A percentile compares a stretch with the other conserved stretches of the same genome.
Conservation (phyloP, 92 coral and sea anemone genomes). For the Siderastrea radians region DNA sequence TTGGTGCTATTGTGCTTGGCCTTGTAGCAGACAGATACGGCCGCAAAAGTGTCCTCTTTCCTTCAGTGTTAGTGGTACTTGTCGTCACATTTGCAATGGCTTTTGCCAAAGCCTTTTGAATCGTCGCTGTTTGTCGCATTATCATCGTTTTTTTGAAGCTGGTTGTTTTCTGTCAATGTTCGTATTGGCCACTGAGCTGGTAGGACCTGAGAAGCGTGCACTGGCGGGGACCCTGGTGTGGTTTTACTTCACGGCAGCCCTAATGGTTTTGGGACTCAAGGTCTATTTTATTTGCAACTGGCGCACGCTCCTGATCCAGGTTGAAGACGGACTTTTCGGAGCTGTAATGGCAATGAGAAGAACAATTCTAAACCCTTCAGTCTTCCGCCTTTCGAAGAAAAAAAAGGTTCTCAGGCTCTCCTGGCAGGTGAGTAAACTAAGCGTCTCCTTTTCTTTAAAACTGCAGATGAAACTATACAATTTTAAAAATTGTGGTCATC, state of each 20-base stretch:
- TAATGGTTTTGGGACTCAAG: constrained; percentile 73
- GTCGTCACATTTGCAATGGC: constrained; percentile 77
- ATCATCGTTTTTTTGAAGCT: constrained; percentile 71
- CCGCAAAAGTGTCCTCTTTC: constrained; percentile 79
- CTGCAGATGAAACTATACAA: no score
- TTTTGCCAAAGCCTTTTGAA: constrained; percentile 75
- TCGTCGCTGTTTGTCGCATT: constrained; percentile 66
- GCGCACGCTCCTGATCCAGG: constrained; percentile 69
- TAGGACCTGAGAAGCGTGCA: constrained; percentile 83
- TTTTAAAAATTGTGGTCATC: no score
- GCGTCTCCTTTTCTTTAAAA: no score
- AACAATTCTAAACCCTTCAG: no score
- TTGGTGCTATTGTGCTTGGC: constrained; percentile 81
- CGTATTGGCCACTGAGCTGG: constrained; percentile 85
- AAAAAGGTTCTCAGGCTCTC: no score
- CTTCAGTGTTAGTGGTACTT: constrained; percentile 64
- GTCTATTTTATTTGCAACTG: constrained; percentile 79
- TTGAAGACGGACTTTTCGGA: no score
- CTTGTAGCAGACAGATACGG: constrained; percentile 80
- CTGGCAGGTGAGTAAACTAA: no score
- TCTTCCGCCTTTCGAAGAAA: no score
- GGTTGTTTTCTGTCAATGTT: constrained; percentile 80
- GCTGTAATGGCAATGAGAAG: no score
- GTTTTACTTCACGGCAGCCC: constrained; percentile 72
- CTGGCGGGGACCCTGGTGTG: constrained; percentile 81